Evolutionary conservation across 2,888 invertebrate genomes (phyloP).

Genomic region (Torymus aiolomorphi): DNA sequence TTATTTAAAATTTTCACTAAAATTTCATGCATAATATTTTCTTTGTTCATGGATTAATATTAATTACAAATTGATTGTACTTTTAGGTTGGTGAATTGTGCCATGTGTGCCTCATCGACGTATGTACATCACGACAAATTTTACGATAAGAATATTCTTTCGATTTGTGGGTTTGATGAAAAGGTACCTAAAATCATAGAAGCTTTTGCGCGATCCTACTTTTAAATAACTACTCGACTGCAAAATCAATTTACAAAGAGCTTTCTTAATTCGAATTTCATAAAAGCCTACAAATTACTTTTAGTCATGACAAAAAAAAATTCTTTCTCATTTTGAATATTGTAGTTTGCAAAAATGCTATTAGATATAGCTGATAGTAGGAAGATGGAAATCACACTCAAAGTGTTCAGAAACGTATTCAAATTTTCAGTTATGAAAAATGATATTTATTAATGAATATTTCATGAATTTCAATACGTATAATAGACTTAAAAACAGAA

Average conservation of each 20-base stretch:
- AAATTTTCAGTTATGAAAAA: slow-evolving; percentile 28
- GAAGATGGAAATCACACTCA: slow-evolving; percentile 28
- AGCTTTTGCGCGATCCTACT: slow-evolving; percentile 78
- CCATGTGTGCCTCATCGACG: slow-evolving; percentile 78
- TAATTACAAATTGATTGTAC: slow-evolving; percentile 23
- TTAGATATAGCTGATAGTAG: slow-evolving; percentile 23
- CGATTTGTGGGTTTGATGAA: slow-evolving; percentile 81
- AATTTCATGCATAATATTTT: neutral
- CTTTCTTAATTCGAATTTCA: slow-evolving; percentile 43
- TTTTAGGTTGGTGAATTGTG: slow-evolving; percentile 79
- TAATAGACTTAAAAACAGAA: slow-evolving; percentile 24
- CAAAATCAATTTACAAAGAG: slow-evolving; percentile 22
- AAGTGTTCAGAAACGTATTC: slow-evolving; percentile 49
- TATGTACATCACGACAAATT: slow-evolving; percentile 74
- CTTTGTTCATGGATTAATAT: neutral
- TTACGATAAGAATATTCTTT: slow-evolving; percentile 78
- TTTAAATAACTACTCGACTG: slow-evolving; percentile 59
- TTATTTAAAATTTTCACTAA: neutral
- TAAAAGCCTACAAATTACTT: slow-evolving; percentile 18
- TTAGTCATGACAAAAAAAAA: slow-evolving; percentile 47
- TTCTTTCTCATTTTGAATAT: slow-evolving; percentile 28
- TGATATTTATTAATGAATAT: slow-evolving; percentile 25
- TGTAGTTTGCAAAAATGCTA: slow-evolving; percentile 4
- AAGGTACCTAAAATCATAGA: slow-evolving; percentile 81
- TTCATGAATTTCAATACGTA: slow-evolving; percentile 29